Evolutionary conservation across 2,888 invertebrate genomes (phyloP).

Genomic region (Tetragnatha montana): DNA sequence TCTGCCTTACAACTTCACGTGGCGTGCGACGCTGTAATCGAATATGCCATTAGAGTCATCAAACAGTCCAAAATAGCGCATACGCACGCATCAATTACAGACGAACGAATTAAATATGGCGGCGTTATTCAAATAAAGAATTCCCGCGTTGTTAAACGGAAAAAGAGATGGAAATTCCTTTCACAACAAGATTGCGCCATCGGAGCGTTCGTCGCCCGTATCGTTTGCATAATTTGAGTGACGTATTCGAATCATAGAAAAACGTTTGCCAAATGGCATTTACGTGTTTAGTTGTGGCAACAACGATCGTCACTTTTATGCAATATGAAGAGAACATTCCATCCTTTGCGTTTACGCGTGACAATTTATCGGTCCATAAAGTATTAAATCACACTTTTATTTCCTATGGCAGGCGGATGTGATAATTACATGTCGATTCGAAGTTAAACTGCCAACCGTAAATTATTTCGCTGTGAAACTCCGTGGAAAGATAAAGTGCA

Average conservation of each 20-base stretch:
- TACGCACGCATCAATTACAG: not conserved
- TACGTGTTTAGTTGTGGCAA: not conserved
- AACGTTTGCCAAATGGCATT: not conserved
- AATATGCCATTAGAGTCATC: not conserved
- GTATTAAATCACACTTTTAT: not conserved
- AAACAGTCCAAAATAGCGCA: not conserved
- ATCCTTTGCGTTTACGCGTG: not conserved
- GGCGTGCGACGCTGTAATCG: not conserved
- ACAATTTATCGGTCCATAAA: not conserved
- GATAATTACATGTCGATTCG: not conserved
- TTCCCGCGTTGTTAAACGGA: not conserved
- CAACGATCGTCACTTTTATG: not conserved
- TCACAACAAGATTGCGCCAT: not conserved
- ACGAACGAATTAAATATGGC: not conserved
- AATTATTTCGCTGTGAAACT: not conserved
- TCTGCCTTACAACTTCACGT: not conserved
- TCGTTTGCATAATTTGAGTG: not conserved
- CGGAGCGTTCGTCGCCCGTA: not conserved
- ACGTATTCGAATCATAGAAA: not conserved
- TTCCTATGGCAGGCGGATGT: not conserved
- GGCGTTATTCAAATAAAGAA: not conserved
- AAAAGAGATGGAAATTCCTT: not conserved
- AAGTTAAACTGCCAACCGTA: not conserved
- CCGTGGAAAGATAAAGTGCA: too few species aligned
- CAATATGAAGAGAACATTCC: not conserved